phyloP scores from a whole-genome alignment of 2,888 invertebrate species.

The Perithous albicinctus region DNA sequence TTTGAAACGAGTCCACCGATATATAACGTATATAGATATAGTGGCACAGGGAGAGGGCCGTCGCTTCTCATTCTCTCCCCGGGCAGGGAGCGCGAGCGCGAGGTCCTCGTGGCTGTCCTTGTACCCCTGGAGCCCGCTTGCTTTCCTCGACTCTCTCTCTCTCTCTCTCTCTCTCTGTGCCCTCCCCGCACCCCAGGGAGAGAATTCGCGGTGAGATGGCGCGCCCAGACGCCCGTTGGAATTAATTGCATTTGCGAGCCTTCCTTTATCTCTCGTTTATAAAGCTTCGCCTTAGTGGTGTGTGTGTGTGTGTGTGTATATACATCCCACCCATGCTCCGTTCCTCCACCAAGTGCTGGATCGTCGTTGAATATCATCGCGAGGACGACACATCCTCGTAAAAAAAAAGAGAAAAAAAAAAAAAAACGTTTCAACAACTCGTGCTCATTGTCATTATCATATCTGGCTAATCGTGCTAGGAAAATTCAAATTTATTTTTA shows the following conservation, averaged over 20 bases:
- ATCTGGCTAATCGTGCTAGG: background rate
- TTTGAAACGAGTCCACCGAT: constrained; percentile 43
- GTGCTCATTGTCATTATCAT: background rate
- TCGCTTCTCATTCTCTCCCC: constrained; percentile 46
- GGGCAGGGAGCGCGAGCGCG: constrained; percentile 36
- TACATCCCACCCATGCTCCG: background rate
- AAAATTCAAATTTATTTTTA: background rate
- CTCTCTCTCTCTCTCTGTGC: too few relatives aligned
- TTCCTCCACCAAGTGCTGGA: background rate
- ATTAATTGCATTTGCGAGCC: constrained; percentile 78
- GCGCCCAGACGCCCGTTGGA: constrained; percentile 66
- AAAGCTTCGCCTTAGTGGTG: constrained; percentile 72
- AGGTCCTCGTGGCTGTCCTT: constrained; percentile 61
- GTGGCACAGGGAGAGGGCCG: constrained; percentile 17
- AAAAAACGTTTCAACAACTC: background rate
- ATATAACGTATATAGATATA: constrained; percentile 10
- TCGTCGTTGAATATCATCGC: constrained; percentile 43
- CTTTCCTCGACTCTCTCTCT: constrained; percentile 41
- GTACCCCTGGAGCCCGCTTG: constrained; percentile 27
- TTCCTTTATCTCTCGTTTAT: constrained; percentile 75
- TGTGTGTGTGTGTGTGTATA: background rate
- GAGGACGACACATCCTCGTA: background rate
- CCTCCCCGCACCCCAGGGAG: constrained; percentile 46
- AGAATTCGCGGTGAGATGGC: constrained; percentile 41
- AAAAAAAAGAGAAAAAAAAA: too few relatives aligned